These are phyloP conservation scores for Camponotus vicinus DNA, from an alignment of 1,140 invertebrate species.

Conservation along the genomic window DNA sequence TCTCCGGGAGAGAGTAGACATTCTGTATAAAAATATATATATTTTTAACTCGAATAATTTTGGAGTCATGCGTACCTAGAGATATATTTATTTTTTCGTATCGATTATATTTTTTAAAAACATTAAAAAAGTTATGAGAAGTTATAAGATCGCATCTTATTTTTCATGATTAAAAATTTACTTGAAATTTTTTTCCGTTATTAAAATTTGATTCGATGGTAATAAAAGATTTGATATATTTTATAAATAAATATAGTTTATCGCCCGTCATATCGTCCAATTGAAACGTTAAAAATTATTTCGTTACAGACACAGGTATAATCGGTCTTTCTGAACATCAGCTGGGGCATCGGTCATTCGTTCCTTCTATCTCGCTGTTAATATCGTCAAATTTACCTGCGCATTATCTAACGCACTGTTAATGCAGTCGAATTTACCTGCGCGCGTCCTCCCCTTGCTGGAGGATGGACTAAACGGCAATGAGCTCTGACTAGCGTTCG, in stretches of 20 bases:
- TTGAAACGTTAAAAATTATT: slow-evolving; percentile 12
- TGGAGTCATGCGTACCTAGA: too few relatives aligned
- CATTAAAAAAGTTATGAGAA: too few relatives aligned
- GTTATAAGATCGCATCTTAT: neutral
- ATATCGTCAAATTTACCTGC: slow-evolving; percentile 49
- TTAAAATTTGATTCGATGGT: neutral
- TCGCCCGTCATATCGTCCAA: neutral
- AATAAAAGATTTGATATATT: neutral
- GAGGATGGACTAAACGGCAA: neutral
- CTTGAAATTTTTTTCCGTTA: neutral
- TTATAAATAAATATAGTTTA: too few relatives aligned
- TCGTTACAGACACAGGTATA: neutral
- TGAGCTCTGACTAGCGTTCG: neutral
- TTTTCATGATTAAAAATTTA: neutral
- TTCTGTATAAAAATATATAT: too few relatives aligned
- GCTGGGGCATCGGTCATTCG: neutral
- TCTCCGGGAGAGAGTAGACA: too few relatives aligned
- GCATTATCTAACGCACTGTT: slow-evolving; percentile 27
- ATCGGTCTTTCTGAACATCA: neutral
- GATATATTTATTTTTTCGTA: too few relatives aligned
- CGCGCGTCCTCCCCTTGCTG: neutral
- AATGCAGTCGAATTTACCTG: slow-evolving; percentile 47
- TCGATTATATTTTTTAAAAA: too few relatives aligned
- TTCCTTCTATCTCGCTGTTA: slow-evolving; percentile 20
- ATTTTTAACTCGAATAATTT: too few relatives aligned